Conservation (phyloP, 30 jellyfish, hydroid and myxozoan species). For the Hydractinia echinata region DNA sequence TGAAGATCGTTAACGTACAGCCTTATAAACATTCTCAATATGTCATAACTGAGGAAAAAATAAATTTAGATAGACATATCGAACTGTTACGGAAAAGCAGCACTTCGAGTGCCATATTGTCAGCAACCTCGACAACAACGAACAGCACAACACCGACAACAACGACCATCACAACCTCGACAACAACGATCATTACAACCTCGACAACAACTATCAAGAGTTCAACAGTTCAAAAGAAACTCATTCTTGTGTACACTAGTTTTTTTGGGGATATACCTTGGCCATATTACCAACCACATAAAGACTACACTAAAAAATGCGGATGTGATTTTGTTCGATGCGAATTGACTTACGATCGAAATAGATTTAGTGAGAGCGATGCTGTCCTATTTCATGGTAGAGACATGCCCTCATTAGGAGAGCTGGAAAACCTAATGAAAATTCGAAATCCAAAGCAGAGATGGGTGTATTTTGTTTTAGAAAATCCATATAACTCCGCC, state of each 20-base stretch:
- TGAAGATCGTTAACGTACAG: too few species aligned
- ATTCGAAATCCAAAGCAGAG: constrained; percentile 41
- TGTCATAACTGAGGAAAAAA: too few species aligned
- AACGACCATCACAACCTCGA: too few species aligned
- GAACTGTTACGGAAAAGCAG: too few species aligned
- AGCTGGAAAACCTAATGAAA: neutral
- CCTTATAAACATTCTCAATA: too few species aligned
- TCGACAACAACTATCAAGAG: too few species aligned
- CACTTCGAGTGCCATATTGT: too few species aligned
- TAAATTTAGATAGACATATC: too few species aligned
- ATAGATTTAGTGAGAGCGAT: constrained; percentile 40
- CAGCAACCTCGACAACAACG: too few species aligned
- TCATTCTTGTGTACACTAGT: constrained; percentile 55
- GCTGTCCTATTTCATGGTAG: constrained; percentile 79
- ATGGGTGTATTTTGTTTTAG: constrained; percentile 73
- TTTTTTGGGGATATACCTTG: constrained; percentile 54
- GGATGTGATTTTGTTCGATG: constrained; percentile 52
- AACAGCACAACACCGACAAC: too few species aligned
- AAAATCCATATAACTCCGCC: constrained; percentile 59
- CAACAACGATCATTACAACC: too few species aligned
- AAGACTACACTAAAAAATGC: constrained; percentile 26
- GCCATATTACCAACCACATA: constrained; percentile 41
- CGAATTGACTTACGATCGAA: constrained; percentile 44
- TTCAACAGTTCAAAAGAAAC: too few species aligned
- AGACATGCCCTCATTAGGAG: constrained; percentile 53